Base-by-base conservation (phyloP, 1,140 invertebrate genomes). In the Drosophila pachea region DNA sequence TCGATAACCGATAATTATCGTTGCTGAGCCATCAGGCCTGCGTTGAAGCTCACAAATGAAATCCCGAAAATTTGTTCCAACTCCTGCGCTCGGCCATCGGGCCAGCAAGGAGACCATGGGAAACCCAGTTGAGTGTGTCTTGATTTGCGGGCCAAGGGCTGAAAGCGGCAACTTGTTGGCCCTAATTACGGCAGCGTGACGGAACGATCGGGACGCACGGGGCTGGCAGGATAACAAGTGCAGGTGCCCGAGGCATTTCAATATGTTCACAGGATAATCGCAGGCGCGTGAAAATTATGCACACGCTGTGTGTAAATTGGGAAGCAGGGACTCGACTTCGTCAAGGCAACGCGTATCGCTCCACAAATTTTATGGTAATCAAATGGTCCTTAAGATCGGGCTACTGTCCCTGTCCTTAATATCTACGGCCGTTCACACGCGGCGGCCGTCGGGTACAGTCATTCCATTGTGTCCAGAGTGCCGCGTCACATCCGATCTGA, bases 221-320 rank as follows among this genome's bases (percentile, higher is more conserved):
- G 42, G 35, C 40, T 14, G 7, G 56, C 72, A 75, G 76, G 77
- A 73, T 48, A 45, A 52, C 47, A 36, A 67, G 50, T 11, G 43
- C 63, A 66, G 62, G 66, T 66, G 66, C 68, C 47, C 40, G 7
- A 14, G 22, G 54, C 55, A 52, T 60, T 38, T 64, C 14, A 50
- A 52, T 45, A 54, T 56, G 75, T 62, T 66, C 71, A 81, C 54
- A 73, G 66, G 73, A 74, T 66, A 64, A 73, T 60, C 35, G 54
- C 12, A 63, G 63, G 58, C 71, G 81, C 79, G 79, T 84, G 79
- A 76, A 84, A 83, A 66, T 79, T 83, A 84, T 83, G 73, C 81
- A 69, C 31, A 69, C 31, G 73, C 73, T 52, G 9, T 4, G 43
- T 12, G 22, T 1, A 22, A 36, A 35, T 16, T 50, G 42, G 54